Evolutionary conservation across 2,888 invertebrate species (phyloP).

Genomic region (Tolmerus cingulatus): DNA sequence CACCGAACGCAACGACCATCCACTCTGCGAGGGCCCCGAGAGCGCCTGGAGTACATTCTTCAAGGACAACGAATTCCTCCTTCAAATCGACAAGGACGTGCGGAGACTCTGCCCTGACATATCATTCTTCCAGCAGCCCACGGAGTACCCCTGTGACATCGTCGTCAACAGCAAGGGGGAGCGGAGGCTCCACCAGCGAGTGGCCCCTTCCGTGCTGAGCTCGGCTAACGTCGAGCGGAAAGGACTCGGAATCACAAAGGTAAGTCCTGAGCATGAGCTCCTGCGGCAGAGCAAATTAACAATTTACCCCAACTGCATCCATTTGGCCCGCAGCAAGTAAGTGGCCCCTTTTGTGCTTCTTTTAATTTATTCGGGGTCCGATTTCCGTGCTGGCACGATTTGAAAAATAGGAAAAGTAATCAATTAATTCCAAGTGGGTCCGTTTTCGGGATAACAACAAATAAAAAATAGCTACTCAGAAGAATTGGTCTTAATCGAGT

Average conservation of each 20-base stretch:
- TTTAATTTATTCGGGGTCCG: not conserved
- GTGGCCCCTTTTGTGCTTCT: not conserved
- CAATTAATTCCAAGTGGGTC: no score
- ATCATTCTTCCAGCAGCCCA: slow-evolving; percentile 95
- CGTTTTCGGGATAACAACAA: no score
- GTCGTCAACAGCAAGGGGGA: slow-evolving; percentile 81
- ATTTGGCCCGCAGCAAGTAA: slow-evolving; percentile 13
- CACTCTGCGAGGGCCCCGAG: slow-evolving; percentile 90
- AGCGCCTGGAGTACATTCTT: slow-evolving; percentile 97
- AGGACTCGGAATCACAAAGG: slow-evolving; percentile 89
- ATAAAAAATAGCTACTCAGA: no score
- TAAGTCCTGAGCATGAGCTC: slow-evolving; percentile 60
- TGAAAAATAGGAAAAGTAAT: no score
- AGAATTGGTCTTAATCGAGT: no score
- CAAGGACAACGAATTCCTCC: slow-evolving; percentile 94
- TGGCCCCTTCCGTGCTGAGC: slow-evolving; percentile 84
- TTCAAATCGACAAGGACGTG: slow-evolving; percentile 98
- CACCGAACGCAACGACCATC: slow-evolving; percentile 76
- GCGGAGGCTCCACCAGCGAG: slow-evolving; percentile 86
- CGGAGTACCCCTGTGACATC: slow-evolving; percentile 86
- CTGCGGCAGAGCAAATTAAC: not conserved
- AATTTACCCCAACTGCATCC: not conserved
- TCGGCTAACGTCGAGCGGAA: slow-evolving; percentile 88
- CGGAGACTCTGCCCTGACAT: slow-evolving; percentile 93
- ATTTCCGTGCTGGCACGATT: not conserved